Evolutionary conservation across 2,888 invertebrate species (phyloP), one percentile per base, ranked within the genome.

Genomic region (Xylophagus ater): DNA sequence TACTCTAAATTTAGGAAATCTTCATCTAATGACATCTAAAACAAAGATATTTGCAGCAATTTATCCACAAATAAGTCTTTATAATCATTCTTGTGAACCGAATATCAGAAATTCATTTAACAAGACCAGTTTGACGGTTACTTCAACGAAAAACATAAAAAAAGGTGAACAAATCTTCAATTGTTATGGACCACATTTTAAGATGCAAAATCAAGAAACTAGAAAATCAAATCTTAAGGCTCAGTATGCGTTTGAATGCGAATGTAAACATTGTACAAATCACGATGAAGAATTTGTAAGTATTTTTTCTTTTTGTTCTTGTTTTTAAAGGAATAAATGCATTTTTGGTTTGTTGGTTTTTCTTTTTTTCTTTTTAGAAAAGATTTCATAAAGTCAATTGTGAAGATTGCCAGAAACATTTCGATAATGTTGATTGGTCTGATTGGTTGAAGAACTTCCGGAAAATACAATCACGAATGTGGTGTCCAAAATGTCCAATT

Each of bases 71-170:
- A 77, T 86, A 1, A 85, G 88, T 52, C 77, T 92, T 67, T 84
- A 92, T 77, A 96, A 94, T 62, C 94, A 96, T 65, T 83, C 89
- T 1, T 94, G 94, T 59, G 78, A 82, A 47, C 81, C 88, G 5
- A 82, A 81, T 52, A 81, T 90, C 42, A 75, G 78, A 36, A 78
- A 78, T 51, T 76, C 81, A 51, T 88, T 83, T 59, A 72, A 78
- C 58, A 78, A 79, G 37, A 72, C 75, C 41, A 69, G 70, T 10
- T 68, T 89, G 15, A 72, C 83, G 44, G 79, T 88, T 3, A 75
- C 78, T 52, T 78, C 86, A 7, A 62, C 72, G 0, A 71, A 71
- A 43, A 71, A 78, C 52, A 69, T 92, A 23, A 47, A 60, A 1
- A 52, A 65, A 18, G 81, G 80, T 4, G 72, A 72, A 9, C 85